These are phyloP conservation scores for Erebia palarica DNA, from an alignment of 2,888 invertebrate species.

Conservation along the genomic window DNA sequence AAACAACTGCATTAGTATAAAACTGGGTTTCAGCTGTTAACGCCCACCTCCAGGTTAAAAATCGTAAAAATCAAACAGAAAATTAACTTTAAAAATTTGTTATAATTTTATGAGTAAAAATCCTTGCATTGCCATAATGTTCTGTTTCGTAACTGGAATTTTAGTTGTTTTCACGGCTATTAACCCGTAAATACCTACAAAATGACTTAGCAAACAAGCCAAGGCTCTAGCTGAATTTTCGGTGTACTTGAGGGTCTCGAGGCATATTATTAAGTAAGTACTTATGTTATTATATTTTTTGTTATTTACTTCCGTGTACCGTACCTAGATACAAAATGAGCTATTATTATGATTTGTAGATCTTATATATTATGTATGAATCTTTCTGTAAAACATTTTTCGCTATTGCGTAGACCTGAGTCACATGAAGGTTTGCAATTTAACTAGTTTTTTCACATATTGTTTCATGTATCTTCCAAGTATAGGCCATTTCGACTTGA, in stretches of 20 bases:
- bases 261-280: slow-evolving; percentile 2
- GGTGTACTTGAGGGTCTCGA: neutral
- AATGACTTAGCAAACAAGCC: slow-evolving; percentile 19
- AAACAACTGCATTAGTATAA: too few relatives aligned
- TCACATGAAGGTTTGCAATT: too few relatives aligned
- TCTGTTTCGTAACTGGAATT: slow-evolving; percentile 3
- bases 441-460: too few relatives aligned
- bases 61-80: too few relatives aligned
- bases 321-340: slow-evolving; percentile 8
- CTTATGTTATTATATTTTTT: neutral
- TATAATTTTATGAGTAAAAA: slow-evolving; percentile 14
- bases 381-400: neutral
- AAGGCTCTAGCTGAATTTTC: slow-evolving; percentile 20
- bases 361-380: too few relatives aligned
- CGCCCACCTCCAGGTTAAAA: too few relatives aligned
- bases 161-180: neutral
- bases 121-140: slow-evolving; percentile 26
- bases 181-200: neutral
- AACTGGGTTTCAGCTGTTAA: too few relatives aligned
- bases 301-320: slow-evolving; percentile 7
- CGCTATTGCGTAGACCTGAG: neutral
- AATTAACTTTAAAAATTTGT: too few relatives aligned
- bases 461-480: neutral
- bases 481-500: too few relatives aligned
- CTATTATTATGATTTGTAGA: neutral